Evolutionary conservation across 2,797 vertebrate species (phyloP).

Genomic region (Anableps anableps): DNA sequence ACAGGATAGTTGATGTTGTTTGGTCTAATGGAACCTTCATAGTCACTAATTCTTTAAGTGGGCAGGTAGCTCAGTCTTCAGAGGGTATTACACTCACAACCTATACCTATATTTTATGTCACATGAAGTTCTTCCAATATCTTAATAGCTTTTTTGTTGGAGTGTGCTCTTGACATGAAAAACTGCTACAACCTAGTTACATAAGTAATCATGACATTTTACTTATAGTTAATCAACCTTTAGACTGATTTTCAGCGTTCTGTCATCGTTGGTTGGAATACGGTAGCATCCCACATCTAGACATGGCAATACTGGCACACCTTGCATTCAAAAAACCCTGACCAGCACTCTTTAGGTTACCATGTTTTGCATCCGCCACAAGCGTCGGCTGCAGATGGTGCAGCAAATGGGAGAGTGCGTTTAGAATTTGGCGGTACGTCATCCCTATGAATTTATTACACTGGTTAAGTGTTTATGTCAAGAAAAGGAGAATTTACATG

Average conservation of each 20-base stretch:
- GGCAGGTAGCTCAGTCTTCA: neutral
- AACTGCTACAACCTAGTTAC: too few species aligned
- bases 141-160: neutral
- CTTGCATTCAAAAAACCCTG: too few species aligned
- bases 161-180: neutral
- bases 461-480: neutral
- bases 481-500: neutral
- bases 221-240: too few species aligned
- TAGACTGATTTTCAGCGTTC: too few species aligned
- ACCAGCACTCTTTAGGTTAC: neutral
- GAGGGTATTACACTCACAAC: neutral
- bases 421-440: neutral
- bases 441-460: neutral
- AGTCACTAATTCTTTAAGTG: slow-evolving; percentile 14
- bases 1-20: slow-evolving; percentile 5
- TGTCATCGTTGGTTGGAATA: too few species aligned
- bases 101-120: neutral
- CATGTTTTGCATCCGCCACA: neutral
- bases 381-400: neutral
- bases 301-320: too few species aligned
- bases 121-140: neutral
- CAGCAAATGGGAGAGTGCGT: neutral
- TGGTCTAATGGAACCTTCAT: slow-evolving; percentile 17
- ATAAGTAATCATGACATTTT: too few species aligned
- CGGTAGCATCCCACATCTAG: too few species aligned